Evolutionary conservation across 2,113 vertebrate species (phyloP), one percentile per base, ranked within the genome.

Genomic region (Sebastes schlegelii): DNA sequence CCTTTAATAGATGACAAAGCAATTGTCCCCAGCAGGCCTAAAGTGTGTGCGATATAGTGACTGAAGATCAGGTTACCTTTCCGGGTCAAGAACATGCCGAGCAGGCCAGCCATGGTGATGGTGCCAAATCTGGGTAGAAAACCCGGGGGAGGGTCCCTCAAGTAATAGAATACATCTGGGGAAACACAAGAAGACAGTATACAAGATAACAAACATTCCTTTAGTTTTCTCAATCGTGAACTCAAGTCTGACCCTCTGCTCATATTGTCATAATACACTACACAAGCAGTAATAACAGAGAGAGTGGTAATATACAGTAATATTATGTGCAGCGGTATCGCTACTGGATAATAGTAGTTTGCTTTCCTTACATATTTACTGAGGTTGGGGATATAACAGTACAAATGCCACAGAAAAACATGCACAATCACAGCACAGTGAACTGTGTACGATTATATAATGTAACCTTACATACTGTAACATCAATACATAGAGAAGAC

Each of bases 61-160:
- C 3, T 9, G 42, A 6, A 1, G 12, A 6, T 79, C 4, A 1
- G 0, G 8, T 86, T 95, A 98, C 97, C 97, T 97, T 95, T 97
- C 73, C 96, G 96, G 54, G 96, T 93, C 88, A 97, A 88, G 77
- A 96, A 78, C 61, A 96, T 63, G n/a, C 97, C 97, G 45, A 95
- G 91, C 73, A 98, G 89, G 80, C 97, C 96, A 40, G 96, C 96
- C 92, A 97, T 77, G 0, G 95, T 93, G 92, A 99, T 95, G 21
- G 97, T 91, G 61, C 95, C 91, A 5, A 95, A 80, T 91, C 95
- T 97, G 48, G 97, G 96, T 54, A 98, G 82, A 83, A 98, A 98
- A 12, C 96, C 97, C 69, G 92, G 94, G 5, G 98, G 97, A 4
- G 97, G 97, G 84, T 97, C 96, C 94, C 96, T 97, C 87, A 99